Base-by-base conservation (phyloP, 2,888 invertebrate genomes). In the Myathropa florea region DNA sequence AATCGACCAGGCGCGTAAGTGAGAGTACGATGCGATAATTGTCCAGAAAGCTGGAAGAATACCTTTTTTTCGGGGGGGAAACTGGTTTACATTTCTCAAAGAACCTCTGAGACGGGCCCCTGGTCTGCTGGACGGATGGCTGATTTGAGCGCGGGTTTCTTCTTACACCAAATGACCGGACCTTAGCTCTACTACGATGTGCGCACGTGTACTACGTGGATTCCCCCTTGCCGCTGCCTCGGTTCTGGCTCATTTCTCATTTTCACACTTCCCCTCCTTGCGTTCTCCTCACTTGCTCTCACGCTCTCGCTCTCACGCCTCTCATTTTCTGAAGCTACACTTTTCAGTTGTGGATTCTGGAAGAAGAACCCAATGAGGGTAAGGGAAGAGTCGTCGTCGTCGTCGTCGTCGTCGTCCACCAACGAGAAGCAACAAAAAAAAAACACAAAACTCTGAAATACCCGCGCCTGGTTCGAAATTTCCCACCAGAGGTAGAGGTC, bases 391-490 rank as follows among this genome's bases (percentile, higher is more conserved):
- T 53, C 53, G n/a, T 53, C 53, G 14, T 33, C 7, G 33, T 33
- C 33, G 60, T 57, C 39, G 4, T 46, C 46, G 46, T 46, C 18
- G 7, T 46, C 46, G 18, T n/a, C 9, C 18, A 18, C n/a, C 33
- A 33, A 33, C 33, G n/a, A 33, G 12, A 10, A 46, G 7, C 39
- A 39, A 39, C n/a, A 39, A 12, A 4, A 39, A 2, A 2, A 14
- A 39, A 2, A 39, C 7, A n/a, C n/a, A n/a, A n/a, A n/a, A n/a
- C n/a, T n/a, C n/a, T n/a, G n/a, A 76, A 78, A 82, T 82, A 68
- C 70, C 78, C 78, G 78, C 83, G 86, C 86, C 86, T 83, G 86
- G 86, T 83, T 83, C 71, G 30, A 86, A 83, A 86, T 83, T 83
- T 86, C 86, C 86, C 78, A 85, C 14, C 70, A 70, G 70, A 70